Base-by-base conservation (phyloP, 2,113 vertebrate species). In the Eulacestoma nigropectus region DNA sequence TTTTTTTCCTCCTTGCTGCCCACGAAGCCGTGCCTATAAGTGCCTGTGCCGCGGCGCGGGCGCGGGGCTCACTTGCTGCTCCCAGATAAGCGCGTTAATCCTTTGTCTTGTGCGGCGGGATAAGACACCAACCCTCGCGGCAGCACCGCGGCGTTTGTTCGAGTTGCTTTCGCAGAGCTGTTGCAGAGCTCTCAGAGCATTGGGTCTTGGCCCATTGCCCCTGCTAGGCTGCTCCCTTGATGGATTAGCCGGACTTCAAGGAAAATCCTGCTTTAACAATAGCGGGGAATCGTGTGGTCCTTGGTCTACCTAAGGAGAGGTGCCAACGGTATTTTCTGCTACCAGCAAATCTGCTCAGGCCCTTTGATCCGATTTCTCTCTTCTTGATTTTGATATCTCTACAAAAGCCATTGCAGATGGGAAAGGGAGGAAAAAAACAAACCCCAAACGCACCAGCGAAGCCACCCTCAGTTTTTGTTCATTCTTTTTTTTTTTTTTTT, bases 181-280 rank as follows among this genome's bases (percentile, higher is more conserved):
- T 7, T 46, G 55, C 74, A 57, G 81, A 85, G 75, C 75, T 68
- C 76, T 55, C 60, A 16, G 83, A 87, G 83, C 27, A 0, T 4
- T 19, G 90, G 90, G 76, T 70, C 83, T 89, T 92, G 86, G 93
- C 92, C 93, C 57, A 6, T 57, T 32, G 81, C 94, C 94, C 86
- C 83, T 41, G 70, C 77, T 26, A 75, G 78, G 53, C 75, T 90
- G 81, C 62, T 95, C 85, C 76, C 83, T 85, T 81, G 64, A 90
- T 94, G 95, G 91, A 97, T 97, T 96, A 96, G 60, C 83, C 0
- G 85, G 90, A 95, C 95, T 95, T 93, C 44, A 96, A 96, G 95
- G 89, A 64, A 95, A 97, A 96, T 91, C 94, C 90, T 16, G 65
- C 78, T 73, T 16, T 60, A 84, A 94, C 87, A 95, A 94, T 76